A percentile compares a stretch with the other conserved stretches of the same genome.
Evolutionary conservation across 2,113 vertebrate species (phyloP).

Genomic region (Orthonyx spaldingii): DNA sequence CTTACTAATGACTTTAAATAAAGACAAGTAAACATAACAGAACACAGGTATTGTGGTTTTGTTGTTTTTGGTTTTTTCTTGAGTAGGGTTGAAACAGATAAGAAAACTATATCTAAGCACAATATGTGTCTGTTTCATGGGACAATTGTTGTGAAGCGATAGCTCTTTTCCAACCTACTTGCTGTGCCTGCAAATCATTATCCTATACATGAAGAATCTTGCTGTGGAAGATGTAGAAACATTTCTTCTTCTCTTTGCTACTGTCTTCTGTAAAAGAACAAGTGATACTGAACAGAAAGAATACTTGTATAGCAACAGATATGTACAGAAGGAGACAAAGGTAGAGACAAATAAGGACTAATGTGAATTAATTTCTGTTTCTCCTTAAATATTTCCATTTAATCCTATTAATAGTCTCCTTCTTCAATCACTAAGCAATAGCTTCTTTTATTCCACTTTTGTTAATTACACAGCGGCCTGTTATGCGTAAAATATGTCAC

Average conservation of each 20-base stretch:
- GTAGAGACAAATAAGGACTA: not conserved
- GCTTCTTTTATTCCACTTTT: not conserved
- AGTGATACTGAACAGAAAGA: not conserved
- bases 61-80: not conserved
- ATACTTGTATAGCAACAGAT: not conserved
- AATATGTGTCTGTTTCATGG: not conserved
- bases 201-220: not conserved
- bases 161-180: not conserved
- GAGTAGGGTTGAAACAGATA: not conserved
- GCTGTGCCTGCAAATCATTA: not conserved
- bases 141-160: not conserved
- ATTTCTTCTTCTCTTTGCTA: not conserved
- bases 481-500: not conserved
- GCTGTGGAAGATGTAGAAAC: not conserved
- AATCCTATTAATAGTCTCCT: not conserved
- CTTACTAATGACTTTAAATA: not conserved
- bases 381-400: not conserved
- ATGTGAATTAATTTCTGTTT: not conserved
- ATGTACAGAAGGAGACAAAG: not conserved
- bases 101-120: not conserved
- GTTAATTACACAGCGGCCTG: not conserved
- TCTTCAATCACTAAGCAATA: not conserved
- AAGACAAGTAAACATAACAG: not conserved
- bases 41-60: not conserved
- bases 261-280: not conserved